Conservation (phyloP, 2,113 vertebrate species). For the Dasyornis broadbenti region DNA sequence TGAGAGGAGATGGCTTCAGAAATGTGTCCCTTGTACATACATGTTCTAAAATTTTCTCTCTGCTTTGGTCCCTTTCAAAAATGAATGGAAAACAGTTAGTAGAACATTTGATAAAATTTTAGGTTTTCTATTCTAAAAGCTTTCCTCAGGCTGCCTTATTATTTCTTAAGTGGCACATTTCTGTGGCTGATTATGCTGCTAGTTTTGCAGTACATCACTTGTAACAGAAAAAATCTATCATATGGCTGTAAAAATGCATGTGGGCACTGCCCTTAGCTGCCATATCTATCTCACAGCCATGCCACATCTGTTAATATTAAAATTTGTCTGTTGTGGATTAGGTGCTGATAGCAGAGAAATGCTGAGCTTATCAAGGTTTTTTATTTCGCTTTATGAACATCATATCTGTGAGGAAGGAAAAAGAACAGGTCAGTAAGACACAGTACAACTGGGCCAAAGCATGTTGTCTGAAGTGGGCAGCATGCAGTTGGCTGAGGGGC, state of each 20-base stretch:
- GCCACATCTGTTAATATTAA: neutral
- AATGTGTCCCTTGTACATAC: neutral
- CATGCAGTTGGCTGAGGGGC: neutral
- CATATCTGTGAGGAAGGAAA: neutral
- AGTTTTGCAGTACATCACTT: constrained; percentile 3
- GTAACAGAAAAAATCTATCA: neutral
- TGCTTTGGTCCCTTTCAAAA: neutral
- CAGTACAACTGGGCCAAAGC: neutral
- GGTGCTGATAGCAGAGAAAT: neutral
- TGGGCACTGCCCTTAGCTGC: neutral
- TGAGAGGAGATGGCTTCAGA: neutral
- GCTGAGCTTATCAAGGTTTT: neutral
- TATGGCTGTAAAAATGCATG: neutral
- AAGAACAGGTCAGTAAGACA: neutral
- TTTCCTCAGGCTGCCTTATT: neutral
- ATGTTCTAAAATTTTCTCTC: neutral
- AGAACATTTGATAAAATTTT: neutral
- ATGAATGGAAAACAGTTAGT: neutral
- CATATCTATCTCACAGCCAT: neutral
- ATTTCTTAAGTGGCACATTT: neutral
- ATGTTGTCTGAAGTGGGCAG: neutral
- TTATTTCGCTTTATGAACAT: neutral
- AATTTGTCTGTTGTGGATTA: neutral
- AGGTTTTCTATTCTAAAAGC: neutral
- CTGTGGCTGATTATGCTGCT: neutral